These are phyloP conservation scores for Grantiella picta DNA, from an alignment of 2,113 vertebrate species.

Conservation along the genomic window DNA sequence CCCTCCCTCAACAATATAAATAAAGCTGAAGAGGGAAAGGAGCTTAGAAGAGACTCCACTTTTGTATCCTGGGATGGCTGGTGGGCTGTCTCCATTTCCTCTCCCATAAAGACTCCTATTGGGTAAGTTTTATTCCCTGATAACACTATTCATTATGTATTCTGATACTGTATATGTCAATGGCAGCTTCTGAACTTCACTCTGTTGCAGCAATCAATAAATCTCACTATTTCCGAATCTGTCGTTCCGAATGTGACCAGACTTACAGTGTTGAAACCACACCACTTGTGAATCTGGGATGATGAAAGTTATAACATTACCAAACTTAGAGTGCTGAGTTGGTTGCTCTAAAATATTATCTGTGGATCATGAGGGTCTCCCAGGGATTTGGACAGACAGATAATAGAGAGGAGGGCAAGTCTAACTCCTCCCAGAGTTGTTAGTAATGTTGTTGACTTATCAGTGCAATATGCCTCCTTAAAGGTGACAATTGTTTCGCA, in stretches of 20 bases:
- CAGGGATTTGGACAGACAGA: not conserved
- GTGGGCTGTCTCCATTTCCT: not conserved
- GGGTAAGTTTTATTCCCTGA: not conserved
- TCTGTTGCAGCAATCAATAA: not conserved
- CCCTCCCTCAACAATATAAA: not conserved
- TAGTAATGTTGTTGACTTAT: rapidly evolving
- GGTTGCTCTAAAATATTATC: not conserved
- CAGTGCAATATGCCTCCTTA: not conserved
- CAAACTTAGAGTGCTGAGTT: not conserved
- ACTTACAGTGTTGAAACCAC: not conserved
- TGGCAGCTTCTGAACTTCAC: not conserved
- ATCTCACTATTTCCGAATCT: not conserved
- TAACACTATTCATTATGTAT: not conserved
- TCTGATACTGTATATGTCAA: not conserved
- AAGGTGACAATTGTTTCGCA: not conserved
- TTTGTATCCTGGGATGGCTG: not conserved
- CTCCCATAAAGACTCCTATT: not conserved
- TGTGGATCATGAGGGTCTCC: not conserved
- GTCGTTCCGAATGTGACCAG: not conserved
- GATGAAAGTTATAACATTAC: not conserved
- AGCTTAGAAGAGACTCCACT: not conserved
- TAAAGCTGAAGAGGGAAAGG: not conserved
- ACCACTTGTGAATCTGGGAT: not conserved
- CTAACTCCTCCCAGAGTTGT: not conserved
- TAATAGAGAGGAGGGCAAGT: not conserved